Conservation (phyloP, 2,113 vertebrate genomes). For the Passer domesticus region DNA sequence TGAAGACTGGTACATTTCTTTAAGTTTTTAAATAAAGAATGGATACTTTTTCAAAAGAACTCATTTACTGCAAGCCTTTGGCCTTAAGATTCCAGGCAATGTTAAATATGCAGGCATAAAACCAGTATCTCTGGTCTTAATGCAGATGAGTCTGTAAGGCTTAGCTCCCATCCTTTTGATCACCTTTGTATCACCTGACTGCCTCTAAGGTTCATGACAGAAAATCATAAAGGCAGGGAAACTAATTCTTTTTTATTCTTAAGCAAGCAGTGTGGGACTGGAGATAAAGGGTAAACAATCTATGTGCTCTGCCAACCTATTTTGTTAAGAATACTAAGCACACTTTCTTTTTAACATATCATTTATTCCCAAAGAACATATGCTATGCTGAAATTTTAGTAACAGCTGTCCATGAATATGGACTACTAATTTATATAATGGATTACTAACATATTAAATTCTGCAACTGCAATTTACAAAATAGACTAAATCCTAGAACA, state of each 20-base stretch:
- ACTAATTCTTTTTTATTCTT: not conserved
- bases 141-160: not conserved
- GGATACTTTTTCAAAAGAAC: not conserved
- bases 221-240: not conserved
- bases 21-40: not conserved
- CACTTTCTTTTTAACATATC: not conserved
- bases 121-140: not conserved
- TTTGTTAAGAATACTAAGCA: not conserved
- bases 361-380: not conserved
- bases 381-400: not conserved
- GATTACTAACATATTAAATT: not conserved
- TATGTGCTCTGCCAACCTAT: not conserved
- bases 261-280: not conserved
- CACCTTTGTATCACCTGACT: not conserved
- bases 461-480: not conserved
- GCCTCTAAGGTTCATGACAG: not conserved
- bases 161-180: not conserved
- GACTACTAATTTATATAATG: conserved; percentile 1
- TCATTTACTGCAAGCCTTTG: not conserved
- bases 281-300: not conserved
- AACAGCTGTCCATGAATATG: not conserved
- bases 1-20: not conserved
- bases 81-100: not conserved
- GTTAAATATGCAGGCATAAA: not conserved
- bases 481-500: not conserved